Base-by-base conservation (phyloP, 2,113 vertebrate genomes). In the Rhegmatorhina hoffmannsi region DNA sequence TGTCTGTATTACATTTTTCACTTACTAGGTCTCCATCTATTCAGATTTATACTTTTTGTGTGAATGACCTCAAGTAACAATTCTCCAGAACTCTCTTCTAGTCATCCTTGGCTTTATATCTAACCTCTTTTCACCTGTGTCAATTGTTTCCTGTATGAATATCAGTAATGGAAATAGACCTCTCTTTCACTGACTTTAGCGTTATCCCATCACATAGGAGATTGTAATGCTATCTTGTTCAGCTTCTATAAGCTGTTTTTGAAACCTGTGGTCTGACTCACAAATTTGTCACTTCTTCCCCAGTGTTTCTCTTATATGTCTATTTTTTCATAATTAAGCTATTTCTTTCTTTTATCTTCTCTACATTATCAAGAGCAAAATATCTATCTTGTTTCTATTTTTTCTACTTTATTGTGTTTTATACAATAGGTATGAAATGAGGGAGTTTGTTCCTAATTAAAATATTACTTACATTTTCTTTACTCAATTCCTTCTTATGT, bases 361-460 rank as follows among this genome's bases (percentile, higher is more conserved):
- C 15, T 87, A 17, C 11, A 17, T 38, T 75, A 67, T 52, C 8
- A 81, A 58, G 7, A 43, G 3, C 10, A 72, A 92, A 91, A 60
- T n/a, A 50, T 2, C 9, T 70, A 38, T 28, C 59, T 8, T 36
- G 7, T 44, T 91, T 81, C 6, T 52, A 13, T n/a, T 77, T 66
- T 62, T 83, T 24, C 36, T 62, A 70, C 7, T 58, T 84, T 53
- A 29, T 21, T 81, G 5, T 28, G 31, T 53, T 67, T 89, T 29
- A 40, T 40, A 29, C 13, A 74, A 24, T 33, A 59, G 28, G 7
- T 31, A 31, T 64, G 7, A 50, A 59, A 52, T 19, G 4, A 52
- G 4, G 19, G 7, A 1, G 0, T 0, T 23, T 62, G 68, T 69
- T 13, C 13, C 31, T 58, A 78, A 34, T 77, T 74, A 70, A 29